A percentile compares a stretch with the other conserved stretches of the same genome.
phyloP scores from a whole-genome alignment of 1,140 invertebrate genomes.

The Spodoptera frugiperda region DNA sequence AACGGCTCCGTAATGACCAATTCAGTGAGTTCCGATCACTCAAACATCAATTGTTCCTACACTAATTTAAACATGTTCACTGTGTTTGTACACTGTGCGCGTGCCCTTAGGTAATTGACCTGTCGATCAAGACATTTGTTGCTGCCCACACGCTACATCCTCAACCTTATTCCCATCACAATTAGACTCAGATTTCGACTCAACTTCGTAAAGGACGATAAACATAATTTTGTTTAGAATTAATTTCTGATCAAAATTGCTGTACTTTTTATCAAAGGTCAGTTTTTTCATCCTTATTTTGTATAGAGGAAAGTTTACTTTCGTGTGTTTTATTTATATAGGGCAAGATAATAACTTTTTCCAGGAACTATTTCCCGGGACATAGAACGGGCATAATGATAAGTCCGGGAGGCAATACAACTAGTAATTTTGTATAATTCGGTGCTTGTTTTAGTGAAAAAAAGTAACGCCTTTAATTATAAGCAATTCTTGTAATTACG shows the following conservation, averaged over 20 bases:
- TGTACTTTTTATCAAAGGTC: slow-evolving; percentile 33
- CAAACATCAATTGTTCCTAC: slow-evolving; percentile 41
- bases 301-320: slow-evolving; percentile 1
- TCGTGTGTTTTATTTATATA: background rate
- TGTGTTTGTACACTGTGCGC: slow-evolving; percentile 50
- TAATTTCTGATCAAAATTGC: slow-evolving; percentile 46
- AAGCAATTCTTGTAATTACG: slow-evolving; percentile 60
- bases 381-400: slow-evolving; percentile 47
- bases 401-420: slow-evolving; percentile 52
- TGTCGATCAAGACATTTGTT: slow-evolving; percentile 38
- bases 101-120: slow-evolving; percentile 59
- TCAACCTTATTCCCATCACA: background rate
- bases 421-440: slow-evolving; percentile 72
- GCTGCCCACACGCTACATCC: background rate
- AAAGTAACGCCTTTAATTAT: slow-evolving; percentile 67
- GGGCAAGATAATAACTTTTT: slow-evolving; percentile 43
- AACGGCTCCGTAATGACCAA: slow-evolving; percentile 53
- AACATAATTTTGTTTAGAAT: slow-evolving; percentile 46
- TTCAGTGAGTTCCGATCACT: slow-evolving; percentile 51
- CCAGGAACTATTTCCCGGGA: slow-evolving; percentile 40
- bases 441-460: slow-evolving; percentile 55
- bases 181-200: background rate
- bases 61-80: slow-evolving; percentile 52
- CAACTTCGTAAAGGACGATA: background rate
- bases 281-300: slow-evolving; percentile 9